Evolutionary conservation across 2,797 vertebrate species (phyloP).

Genomic region (Nasua narica): DNA sequence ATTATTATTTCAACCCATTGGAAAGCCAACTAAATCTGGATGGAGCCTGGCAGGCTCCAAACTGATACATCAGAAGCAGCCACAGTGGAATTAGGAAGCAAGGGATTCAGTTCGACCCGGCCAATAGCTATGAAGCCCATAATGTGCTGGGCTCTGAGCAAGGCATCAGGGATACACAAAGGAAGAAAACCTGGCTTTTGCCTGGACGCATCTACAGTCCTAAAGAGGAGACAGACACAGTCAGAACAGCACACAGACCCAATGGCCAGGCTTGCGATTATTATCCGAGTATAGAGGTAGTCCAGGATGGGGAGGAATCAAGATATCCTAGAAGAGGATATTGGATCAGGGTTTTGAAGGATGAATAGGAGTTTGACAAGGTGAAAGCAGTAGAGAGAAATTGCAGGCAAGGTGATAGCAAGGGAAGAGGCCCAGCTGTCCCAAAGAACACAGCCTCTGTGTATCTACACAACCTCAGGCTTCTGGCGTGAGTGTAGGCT

Average conservation of each 20-base stretch:
- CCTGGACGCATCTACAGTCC: background rate
- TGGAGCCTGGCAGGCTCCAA: background rate
- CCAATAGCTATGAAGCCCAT: background rate
- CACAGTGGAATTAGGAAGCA: background rate
- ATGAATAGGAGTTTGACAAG: background rate
- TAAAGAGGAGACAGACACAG: background rate
- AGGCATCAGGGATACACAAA: background rate
- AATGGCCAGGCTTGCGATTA: background rate
- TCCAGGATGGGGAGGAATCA: background rate
- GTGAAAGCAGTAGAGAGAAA: background rate
- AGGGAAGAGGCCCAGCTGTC: background rate
- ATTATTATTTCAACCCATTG: background rate
- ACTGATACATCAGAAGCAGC: background rate
- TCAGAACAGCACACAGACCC: background rate
- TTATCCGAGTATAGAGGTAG: background rate
- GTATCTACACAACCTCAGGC: background rate
- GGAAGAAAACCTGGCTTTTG: background rate
- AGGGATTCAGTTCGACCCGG: background rate
- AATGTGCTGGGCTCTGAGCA: background rate
- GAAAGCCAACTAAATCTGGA: background rate
- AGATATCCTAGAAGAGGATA: background rate
- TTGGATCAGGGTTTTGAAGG: background rate
- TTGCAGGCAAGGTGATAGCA: background rate
- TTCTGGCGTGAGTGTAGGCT: background rate
- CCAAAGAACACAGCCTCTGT: background rate